phyloP scores from a whole-genome alignment of 2,888 invertebrate species.

The Aspidapion aeneum region DNA sequence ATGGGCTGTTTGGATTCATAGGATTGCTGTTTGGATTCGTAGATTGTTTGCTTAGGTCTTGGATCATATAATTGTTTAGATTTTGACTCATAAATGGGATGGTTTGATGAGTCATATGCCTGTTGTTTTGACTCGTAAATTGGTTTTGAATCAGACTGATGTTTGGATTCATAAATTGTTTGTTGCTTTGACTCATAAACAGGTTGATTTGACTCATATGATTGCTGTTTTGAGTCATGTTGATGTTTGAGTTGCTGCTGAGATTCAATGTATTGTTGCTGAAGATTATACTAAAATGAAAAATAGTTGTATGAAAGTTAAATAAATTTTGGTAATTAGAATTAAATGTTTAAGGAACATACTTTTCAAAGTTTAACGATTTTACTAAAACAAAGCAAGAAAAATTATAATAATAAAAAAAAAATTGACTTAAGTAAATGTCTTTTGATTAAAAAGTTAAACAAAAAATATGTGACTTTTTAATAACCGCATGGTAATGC shows the following conservation, averaged over 20 bases:
- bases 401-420: too few relatives aligned
- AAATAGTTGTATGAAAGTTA: too few relatives aligned
- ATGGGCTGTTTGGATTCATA: not conserved
- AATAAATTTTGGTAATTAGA: too few relatives aligned
- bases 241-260: not conserved
- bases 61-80: not conserved
- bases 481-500: too few relatives aligned
- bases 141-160: too few relatives aligned
- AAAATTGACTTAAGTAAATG: too few relatives aligned
- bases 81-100: not conserved
- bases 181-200: not conserved
- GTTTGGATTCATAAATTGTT: not conserved
- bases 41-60: not conserved
- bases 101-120: not conserved
- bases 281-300: not conserved
- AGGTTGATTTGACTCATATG: not conserved
- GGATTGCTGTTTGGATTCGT: not conserved
- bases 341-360: too few relatives aligned
- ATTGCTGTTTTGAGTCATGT: not conserved
- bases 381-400: too few relatives aligned
- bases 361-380: too few relatives aligned
- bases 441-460: too few relatives aligned
- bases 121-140: not conserved
- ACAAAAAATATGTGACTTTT: too few relatives aligned
- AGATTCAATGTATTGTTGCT: not conserved